phyloP scores from a whole-genome alignment of 2,797 vertebrate genomes.

The Scyliorhinus canicula region DNA sequence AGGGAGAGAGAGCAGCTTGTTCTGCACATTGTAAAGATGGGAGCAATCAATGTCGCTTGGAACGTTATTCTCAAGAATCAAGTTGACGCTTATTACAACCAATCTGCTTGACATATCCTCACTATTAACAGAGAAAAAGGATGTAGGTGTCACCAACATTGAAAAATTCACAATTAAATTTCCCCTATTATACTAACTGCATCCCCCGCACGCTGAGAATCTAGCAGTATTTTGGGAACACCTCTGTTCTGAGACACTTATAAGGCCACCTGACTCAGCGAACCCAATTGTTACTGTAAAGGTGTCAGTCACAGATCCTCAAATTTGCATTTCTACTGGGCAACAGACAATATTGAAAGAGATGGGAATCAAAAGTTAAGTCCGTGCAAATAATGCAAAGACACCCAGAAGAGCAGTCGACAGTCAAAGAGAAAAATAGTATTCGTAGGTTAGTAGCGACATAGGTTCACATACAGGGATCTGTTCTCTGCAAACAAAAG shows the following conservation, averaged over 20 bases:
- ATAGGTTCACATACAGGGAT: background rate
- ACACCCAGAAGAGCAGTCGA: background rate
- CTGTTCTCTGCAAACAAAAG: background rate
- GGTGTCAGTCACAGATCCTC: background rate
- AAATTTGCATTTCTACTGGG: background rate
- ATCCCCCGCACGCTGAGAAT: background rate
- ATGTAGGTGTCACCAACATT: background rate
- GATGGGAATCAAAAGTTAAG: background rate
- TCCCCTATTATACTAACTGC: background rate
- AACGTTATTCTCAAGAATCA: background rate
- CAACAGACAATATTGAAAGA: background rate
- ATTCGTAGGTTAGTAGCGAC: background rate
- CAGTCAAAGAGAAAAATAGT: background rate
- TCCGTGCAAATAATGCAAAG: background rate
- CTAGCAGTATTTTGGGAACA: background rate
- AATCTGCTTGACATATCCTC: background rate
- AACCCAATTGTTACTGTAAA: background rate
- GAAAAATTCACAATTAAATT: background rate
- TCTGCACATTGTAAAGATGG: background rate
- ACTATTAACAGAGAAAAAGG: background rate
- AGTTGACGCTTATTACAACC: background rate
- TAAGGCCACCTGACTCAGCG: background rate
- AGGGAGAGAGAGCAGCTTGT: constrained; percentile 1
- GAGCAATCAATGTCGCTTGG: background rate
- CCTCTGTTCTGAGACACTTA: background rate